phyloP scores from a whole-genome alignment of 2,888 invertebrate genomes.

The Eupithecia exiguata region DNA sequence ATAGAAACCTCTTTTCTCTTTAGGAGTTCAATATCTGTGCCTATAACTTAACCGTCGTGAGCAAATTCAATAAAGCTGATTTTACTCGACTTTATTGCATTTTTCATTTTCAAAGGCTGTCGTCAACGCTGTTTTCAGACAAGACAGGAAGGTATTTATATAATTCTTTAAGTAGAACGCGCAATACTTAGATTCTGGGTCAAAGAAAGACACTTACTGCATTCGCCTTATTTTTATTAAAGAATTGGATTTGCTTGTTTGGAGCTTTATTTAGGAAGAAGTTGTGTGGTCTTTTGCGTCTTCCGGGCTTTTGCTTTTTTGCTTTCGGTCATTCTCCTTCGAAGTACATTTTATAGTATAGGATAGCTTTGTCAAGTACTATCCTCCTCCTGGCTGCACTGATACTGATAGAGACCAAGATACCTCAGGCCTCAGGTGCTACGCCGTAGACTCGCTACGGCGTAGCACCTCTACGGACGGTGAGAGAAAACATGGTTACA shows the following conservation, averaged over 20 bases:
- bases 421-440: too few relatives aligned
- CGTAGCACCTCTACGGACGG: background rate
- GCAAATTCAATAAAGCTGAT: slow-evolving; percentile 11
- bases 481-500: background rate
- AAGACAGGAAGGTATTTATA: background rate
- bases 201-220: background rate
- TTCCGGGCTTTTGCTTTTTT: too few relatives aligned
- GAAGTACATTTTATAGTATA: too few relatives aligned
- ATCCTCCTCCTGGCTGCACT: too few relatives aligned
- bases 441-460: background rate
- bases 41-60: background rate
- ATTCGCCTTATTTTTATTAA: background rate
- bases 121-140: background rate
- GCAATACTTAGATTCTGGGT: background rate
- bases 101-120: slow-evolving; percentile 9
- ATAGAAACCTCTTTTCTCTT: background rate
- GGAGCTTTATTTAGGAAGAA: too few relatives aligned
- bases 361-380: too few relatives aligned
- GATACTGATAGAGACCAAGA: too few relatives aligned
- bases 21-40: slow-evolving; percentile 1
- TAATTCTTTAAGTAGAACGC: background rate
- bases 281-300: too few relatives aligned
- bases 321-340: too few relatives aligned
- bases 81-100: slow-evolving; percentile 20
- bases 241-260: too few relatives aligned